Evolutionary conservation across 1,140 invertebrate species (phyloP).

Genomic region (Chymomyza costata): DNA sequence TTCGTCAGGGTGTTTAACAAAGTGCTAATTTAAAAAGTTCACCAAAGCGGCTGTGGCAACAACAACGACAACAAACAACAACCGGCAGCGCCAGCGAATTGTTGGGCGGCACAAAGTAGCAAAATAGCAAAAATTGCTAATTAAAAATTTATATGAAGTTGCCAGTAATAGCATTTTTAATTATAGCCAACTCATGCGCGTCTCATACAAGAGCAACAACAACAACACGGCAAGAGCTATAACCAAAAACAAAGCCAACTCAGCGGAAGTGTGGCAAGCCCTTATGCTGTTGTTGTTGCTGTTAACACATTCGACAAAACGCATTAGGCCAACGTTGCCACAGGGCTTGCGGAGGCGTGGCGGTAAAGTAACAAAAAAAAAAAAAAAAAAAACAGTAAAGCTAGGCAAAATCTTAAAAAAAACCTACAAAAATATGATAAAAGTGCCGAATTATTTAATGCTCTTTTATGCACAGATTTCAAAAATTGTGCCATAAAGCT

Average conservation of each 20-base stretch:
- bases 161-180: constrained; percentile 74
- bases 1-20: constrained; percentile 73
- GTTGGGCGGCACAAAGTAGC: constrained; percentile 54
- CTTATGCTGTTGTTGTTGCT: constrained; percentile 51
- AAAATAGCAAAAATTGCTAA: constrained; percentile 75
- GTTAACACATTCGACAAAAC: too few relatives aligned
- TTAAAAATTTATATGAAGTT: constrained; percentile 75
- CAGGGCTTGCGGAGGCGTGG: too few relatives aligned
- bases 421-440: too few relatives aligned
- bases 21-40: constrained; percentile 74
- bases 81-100: neutral
- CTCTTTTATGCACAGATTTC: too few relatives aligned
- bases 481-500: too few relatives aligned
- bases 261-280: constrained; percentile 62
- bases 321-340: too few relatives aligned
- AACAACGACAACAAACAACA: constrained; percentile 28
- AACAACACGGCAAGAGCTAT: constrained; percentile 32
- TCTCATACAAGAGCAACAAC: constrained; percentile 40
- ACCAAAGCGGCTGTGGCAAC: constrained; percentile 28
- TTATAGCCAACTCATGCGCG: constrained; percentile 71
- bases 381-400: constrained; percentile 4
- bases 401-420: constrained; percentile 25
- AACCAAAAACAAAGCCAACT: constrained; percentile 16
- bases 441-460: too few relatives aligned
- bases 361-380: too few relatives aligned